These are phyloP conservation scores for Mirounga angustirostris DNA, from an alignment of 2,113 vertebrate genomes.

Conservation along the genomic window DNA sequence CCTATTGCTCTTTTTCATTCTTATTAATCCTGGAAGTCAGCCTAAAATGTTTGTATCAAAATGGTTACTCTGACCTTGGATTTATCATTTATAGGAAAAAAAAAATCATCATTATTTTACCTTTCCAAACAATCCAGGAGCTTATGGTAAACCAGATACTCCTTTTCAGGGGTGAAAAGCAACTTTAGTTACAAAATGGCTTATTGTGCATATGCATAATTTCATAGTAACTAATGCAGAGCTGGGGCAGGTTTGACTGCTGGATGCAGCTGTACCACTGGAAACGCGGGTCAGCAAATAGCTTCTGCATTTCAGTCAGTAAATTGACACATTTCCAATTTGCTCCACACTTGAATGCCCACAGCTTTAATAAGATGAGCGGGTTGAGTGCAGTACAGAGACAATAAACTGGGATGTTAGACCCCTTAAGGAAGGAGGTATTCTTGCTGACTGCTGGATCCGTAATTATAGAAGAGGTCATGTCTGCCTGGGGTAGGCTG, in stretches of 20 bases:
- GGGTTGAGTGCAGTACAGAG: background rate
- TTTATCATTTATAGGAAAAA: constrained; percentile 7
- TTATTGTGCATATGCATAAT: background rate
- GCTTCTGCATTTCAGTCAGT: constrained; percentile 22
- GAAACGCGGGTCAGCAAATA: background rate
- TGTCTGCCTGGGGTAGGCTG: background rate
- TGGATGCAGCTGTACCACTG: background rate
- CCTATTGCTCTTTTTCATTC: background rate
- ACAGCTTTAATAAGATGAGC: background rate
- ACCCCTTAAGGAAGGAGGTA: background rate
- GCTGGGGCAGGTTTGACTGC: background rate
- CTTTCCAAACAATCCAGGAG: constrained; percentile 1
- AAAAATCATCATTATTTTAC: background rate
- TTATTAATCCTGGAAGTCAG: background rate
- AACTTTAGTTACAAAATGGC: background rate
- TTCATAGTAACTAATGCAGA: background rate
- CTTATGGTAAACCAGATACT: background rate
- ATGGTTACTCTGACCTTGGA: background rate
- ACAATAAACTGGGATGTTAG: background rate
- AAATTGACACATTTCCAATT: constrained; percentile 36
- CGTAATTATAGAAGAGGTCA: background rate
- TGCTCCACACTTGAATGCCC: background rate
- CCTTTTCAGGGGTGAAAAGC: background rate
- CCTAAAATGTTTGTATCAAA: background rate
- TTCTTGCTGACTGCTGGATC: background rate